Conservation (phyloP, 2,888 invertebrate species). For the Frankliniella intonsa region DNA sequence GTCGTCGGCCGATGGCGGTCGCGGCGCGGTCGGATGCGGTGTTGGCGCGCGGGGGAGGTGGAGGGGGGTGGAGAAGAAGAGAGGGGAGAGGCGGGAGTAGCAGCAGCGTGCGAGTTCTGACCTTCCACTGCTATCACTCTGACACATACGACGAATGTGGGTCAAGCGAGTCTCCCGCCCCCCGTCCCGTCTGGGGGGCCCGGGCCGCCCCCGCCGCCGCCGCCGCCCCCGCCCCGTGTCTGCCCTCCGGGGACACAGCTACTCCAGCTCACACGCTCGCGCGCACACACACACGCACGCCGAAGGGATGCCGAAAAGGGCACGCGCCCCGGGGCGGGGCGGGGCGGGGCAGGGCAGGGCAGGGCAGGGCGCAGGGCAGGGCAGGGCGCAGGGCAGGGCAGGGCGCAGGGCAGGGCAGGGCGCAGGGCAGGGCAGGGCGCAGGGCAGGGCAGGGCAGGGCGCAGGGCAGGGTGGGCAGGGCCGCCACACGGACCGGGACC, state of each 20-base stretch:
- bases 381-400: too few species aligned
- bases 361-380: not conserved
- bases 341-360: too few species aligned
- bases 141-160: constrained; percentile 4
- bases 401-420: not conserved
- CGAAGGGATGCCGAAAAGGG: too few species aligned
- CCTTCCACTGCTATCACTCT: constrained; percentile 2
- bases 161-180: not conserved
- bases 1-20: too few species aligned
- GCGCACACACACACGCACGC: too few species aligned
- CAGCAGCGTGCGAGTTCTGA: not conserved
- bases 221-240: not conserved
- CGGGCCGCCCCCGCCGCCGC: not conserved
- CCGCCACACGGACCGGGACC: too few species aligned
- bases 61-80: not conserved
- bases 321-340: too few species aligned
- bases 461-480: not conserved
- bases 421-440: not conserved
- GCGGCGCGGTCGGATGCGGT: too few species aligned
- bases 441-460: too few species aligned
- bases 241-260: not conserved
- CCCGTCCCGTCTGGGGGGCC: not conserved
- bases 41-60: not conserved
- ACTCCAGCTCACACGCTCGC: too few species aligned
- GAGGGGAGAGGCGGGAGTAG: not conserved